A percentile compares a stretch with the other conserved stretches of the same genome.
Conservation (phyloP, 2,113 vertebrate species). For the Gallinago undulata region DNA sequence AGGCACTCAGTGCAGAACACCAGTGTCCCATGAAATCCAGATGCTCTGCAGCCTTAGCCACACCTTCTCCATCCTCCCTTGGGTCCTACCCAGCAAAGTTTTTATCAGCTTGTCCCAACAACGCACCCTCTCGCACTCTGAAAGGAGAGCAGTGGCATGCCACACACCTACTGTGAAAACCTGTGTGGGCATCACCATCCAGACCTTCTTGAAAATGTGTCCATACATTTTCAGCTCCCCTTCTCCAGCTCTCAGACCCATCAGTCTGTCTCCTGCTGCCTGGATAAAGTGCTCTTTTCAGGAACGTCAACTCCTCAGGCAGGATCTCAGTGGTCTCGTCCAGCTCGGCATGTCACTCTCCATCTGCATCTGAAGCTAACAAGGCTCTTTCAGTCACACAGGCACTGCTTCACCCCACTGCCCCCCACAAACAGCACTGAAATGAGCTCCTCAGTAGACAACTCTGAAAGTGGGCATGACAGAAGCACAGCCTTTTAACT, state of each 20-base stretch:
- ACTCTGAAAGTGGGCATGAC: constrained; percentile 14
- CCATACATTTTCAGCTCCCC: not conserved
- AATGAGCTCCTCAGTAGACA: constrained; percentile 24
- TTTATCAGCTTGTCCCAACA: not conserved
- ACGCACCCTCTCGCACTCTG: not conserved
- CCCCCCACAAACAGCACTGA: not conserved
- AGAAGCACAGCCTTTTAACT: constrained; percentile 34
- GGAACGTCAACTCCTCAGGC: not conserved
- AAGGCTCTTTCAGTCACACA: not conserved
- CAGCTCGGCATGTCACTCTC: not conserved
- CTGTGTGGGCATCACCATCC: not conserved
- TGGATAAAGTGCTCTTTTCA: constrained; percentile 19
- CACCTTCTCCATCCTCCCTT: not conserved
- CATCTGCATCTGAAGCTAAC: not conserved
- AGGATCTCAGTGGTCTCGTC: not conserved
- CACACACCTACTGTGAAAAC: not conserved
- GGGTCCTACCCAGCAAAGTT: not conserved
- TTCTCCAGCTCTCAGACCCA: not conserved
- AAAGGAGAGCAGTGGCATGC: not conserved
- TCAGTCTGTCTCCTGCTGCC: not conserved
- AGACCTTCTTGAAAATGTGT: not conserved
- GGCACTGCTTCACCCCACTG: constrained; percentile 16
- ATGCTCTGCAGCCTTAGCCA: not conserved
- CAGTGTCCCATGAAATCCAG: not conserved
- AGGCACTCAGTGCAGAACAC: not conserved